Percentiles rank a stretch among this genome's conserved stretches.
Conservation (phyloP, 2,113 vertebrate species). For the Melanocharis versteri region DNA sequence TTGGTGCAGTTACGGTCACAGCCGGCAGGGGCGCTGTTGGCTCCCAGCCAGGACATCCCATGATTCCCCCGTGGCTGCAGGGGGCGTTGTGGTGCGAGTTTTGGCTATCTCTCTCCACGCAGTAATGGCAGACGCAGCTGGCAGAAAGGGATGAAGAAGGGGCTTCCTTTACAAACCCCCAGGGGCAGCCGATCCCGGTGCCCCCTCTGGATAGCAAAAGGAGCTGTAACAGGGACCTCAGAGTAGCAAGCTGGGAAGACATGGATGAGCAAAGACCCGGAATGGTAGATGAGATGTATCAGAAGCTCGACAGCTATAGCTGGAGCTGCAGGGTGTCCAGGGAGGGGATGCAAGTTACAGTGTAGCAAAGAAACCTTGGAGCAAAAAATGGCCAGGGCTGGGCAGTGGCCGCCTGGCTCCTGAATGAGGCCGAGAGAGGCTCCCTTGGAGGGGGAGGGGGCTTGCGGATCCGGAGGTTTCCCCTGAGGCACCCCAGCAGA, state of each 20-base stretch:
- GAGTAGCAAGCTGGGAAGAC: not conserved
- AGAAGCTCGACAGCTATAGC: not conserved
- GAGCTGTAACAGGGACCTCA: not conserved
- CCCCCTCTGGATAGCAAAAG: not conserved
- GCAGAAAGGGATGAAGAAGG: not conserved
- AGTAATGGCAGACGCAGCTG: fast-evolving
- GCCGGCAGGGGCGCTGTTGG: not conserved
- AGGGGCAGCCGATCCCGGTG: not conserved
- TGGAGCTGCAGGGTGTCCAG: fast-evolving
- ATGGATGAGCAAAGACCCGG: not conserved
- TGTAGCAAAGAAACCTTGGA: not conserved
- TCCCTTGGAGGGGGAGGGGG: not conserved
- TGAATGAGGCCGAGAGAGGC: not conserved
- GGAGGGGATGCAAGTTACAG: no score
- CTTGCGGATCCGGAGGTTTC: not conserved
- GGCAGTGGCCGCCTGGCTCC: fast-evolving
- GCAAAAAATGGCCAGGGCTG: not conserved
- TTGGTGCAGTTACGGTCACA: not conserved
- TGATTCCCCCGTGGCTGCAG: not conserved
- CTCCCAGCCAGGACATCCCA: not conserved
- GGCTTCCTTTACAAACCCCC: not conserved
- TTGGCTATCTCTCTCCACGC: fast-evolving
- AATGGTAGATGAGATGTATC: not conserved
- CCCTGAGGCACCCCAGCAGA: not conserved
- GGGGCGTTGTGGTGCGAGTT: not conserved